Conservation (phyloP, 2,113 vertebrate species). For the Siniperca knerii region DNA sequence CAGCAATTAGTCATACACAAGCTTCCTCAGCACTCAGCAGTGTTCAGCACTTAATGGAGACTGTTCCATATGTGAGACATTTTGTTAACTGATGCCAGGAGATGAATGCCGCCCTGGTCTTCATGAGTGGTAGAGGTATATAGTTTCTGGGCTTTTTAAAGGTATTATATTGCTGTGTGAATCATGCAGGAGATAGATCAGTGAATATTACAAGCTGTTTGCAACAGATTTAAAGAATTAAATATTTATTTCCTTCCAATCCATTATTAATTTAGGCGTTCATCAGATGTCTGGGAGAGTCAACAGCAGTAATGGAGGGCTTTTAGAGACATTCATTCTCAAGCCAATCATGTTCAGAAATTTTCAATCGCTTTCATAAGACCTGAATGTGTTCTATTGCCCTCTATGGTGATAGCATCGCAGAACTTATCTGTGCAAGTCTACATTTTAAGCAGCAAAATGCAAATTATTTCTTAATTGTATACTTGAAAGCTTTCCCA, state of each 20-base stretch:
- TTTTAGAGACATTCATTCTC: constrained; percentile 35
- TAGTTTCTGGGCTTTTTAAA: constrained; percentile 37
- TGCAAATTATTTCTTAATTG: constrained; percentile 57
- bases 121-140: neutral
- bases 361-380: constrained; percentile 25
- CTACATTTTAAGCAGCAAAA: constrained; percentile 34
- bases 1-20: constrained; percentile 39
- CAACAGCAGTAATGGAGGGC: constrained; percentile 33
- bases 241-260: constrained; percentile 61
- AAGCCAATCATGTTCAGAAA: constrained; percentile 29
- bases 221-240: constrained; percentile 67
- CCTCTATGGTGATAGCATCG: constrained; percentile 11
- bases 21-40: constrained; percentile 21
- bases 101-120: constrained; percentile 8
- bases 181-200: constrained; percentile 31
- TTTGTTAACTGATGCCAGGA: constrained; percentile 27
- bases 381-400: constrained; percentile 2
- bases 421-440: constrained; percentile 10
- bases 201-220: constrained; percentile 69
- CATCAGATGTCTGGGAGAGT: constrained; percentile 55
- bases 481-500: constrained; percentile 35
- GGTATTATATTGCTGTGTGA: constrained; percentile 22
- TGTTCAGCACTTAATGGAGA: constrained; percentile 14
- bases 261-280: constrained; percentile 69
- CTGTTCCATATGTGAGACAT: constrained; percentile 39